phyloP scores from a whole-genome alignment of 2,888 invertebrate genomes.

The Mechanitis messenoides region DNA sequence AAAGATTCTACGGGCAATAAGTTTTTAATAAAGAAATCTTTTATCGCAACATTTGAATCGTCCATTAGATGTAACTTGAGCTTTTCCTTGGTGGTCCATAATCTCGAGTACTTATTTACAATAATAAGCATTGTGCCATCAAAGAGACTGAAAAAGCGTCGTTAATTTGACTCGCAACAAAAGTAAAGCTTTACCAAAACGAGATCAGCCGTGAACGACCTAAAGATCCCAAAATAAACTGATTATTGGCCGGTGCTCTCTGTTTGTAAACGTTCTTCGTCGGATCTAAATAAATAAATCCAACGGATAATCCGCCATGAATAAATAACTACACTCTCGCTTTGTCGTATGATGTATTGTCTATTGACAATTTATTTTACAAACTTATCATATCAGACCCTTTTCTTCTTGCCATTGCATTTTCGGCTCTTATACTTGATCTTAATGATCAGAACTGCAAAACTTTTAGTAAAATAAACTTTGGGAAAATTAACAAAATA shows the following conservation, averaged over 20 bases:
- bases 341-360: conserved; percentile 69
- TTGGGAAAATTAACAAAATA: conserved; percentile 4
- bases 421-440: conserved; percentile 1
- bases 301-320: conserved; percentile 68
- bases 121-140: conserved; percentile 45
- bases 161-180: conserved; percentile 57
- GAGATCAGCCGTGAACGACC: conserved; percentile 58
- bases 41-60: conserved; percentile 17
- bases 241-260: conserved; percentile 44
- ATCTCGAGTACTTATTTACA: conserved; percentile 54
- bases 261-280: conserved; percentile 57
- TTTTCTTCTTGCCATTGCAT: not conserved
- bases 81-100: conserved; percentile 41
- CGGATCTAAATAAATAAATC: conserved; percentile 56
- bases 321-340: conserved; percentile 65
- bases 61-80: conserved; percentile 16
- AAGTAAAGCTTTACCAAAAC: conserved; percentile 47
- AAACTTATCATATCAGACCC: conserved; percentile 16
- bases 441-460: not conserved
- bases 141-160: conserved; percentile 47
- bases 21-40: conserved; percentile 1
- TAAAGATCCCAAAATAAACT: conserved; percentile 52
- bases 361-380: conserved; percentile 61
- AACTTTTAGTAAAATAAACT: conserved; percentile 14
- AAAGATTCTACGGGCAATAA: conserved; percentile 1